Evolutionary conservation across 2,113 vertebrate species (phyloP).

Genomic region (Carollia perspicillata): DNA sequence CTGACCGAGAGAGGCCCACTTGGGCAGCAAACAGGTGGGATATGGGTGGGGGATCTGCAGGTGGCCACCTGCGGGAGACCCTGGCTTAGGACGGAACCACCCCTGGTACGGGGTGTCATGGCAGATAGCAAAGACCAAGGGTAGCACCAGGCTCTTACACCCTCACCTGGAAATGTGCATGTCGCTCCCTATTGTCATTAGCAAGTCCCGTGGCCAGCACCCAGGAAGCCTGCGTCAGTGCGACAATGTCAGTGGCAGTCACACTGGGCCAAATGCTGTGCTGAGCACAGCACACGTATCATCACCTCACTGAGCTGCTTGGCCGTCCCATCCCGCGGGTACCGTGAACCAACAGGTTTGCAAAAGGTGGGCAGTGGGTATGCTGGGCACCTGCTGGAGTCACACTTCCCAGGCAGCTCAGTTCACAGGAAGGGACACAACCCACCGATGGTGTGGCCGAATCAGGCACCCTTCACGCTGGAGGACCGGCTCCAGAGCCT

Average conservation of each 20-base stretch:
- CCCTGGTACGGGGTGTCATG: neutral
- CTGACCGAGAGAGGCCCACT: neutral
- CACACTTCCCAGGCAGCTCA: neutral
- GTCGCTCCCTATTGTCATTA: neutral
- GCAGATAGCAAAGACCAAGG: neutral
- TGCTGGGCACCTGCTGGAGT: no score
- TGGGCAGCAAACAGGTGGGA: neutral
- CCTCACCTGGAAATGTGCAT: neutral
- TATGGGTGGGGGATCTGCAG: neutral
- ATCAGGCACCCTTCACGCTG: neutral
- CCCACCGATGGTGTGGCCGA: neutral
- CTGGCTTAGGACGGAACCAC: neutral
- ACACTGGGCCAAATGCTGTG: neutral
- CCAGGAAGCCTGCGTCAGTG: neutral
- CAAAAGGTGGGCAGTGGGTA: no score
- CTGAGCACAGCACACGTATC: neutral
- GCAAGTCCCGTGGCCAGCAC: neutral
- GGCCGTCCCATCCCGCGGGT: no score
- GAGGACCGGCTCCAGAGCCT: no score
- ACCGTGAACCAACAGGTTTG: no score
- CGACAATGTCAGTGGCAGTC: neutral
- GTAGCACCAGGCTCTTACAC: neutral
- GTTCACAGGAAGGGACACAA: neutral
- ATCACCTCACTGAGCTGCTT: neutral
- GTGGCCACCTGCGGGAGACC: neutral